Evolutionary conservation across 2,888 invertebrate species (phyloP), one percentile per base, ranked within the genome.

Genomic region (Eueremaeus valkanovi): DNA sequence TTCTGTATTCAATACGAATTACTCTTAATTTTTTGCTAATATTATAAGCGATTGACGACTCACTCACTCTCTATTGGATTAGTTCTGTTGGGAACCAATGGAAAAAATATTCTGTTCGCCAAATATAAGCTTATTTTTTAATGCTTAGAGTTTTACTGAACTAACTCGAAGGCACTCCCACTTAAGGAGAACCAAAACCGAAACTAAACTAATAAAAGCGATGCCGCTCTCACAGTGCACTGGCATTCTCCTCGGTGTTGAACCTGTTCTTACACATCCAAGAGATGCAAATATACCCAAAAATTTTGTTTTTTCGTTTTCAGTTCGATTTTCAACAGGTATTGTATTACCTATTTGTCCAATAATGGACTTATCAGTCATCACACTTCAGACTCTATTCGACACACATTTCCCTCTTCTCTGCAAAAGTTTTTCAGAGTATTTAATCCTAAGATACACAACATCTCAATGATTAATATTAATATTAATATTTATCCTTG

Each of bases 101-200:
- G 3, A 24, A 18, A 55, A 27, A 49, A 49, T 45, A 45, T 49
- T 49, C 49, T 49, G 9, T 24, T 8, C 55, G 55, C 13, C 24
- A 8, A 55, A 24, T 58, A 27, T 29, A 29, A 58, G 31, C 9
- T 58, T 29, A 18, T 29, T 58, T 29, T 29, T 27, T 58, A 29
- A 29, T 16, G 18, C 29, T 16, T 36, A 11, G 18, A 45, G 45
- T 45, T 18, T 45, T 45, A 6, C 13, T 27, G 58, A 29, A 18
- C 66, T 40, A 40, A 66, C 66, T 66, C 21, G 36, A 66, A 66
- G 66, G 66, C 66, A 66, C 66, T 66, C 66, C 66, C 40, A 66
- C 66, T 66, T 66, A 66, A 40, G 66, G 40, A 40, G 40, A 66
- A 36, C 66, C 58, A 58, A 66, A 66, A 66, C 36, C 66, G 21